Percentiles rank a stretch among this genome's conserved stretches.
Conservation (phyloP, 1,140 invertebrate genomes). For the Heliconius hermathena region DNA sequence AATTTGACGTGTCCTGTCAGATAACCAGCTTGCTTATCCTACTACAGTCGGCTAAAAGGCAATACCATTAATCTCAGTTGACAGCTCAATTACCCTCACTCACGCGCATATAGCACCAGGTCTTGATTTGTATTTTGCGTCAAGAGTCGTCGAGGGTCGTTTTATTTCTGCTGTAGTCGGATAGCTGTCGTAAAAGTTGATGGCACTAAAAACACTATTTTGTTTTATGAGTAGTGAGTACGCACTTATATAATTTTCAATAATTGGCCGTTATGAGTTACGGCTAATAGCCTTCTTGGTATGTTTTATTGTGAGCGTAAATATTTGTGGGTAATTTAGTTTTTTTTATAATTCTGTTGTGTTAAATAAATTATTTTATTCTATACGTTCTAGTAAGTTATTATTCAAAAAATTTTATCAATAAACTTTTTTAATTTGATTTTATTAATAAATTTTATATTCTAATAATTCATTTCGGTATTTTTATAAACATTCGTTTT, state of each 20-base stretch:
- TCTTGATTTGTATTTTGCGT: slow-evolving; percentile 55
- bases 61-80: slow-evolving; percentile 64
- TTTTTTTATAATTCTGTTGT: neutral
- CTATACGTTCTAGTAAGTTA: neutral
- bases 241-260: slow-evolving; percentile 3
- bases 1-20: slow-evolving; percentile 53
- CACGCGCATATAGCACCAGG: slow-evolving; percentile 51
- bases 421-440: too few relatives aligned
- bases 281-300: neutral
- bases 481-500: neutral
- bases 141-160: slow-evolving; percentile 26
- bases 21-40: slow-evolving; percentile 47
- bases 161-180: slow-evolving; percentile 42
- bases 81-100: slow-evolving; percentile 72
- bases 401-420: too few relatives aligned
- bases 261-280: neutral
- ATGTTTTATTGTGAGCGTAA: neutral
- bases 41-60: slow-evolving; percentile 38
- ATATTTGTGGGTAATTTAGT: neutral
- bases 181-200: slow-evolving; percentile 40
- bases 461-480: neutral
- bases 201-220: slow-evolving; percentile 22
- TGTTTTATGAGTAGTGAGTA: slow-evolving; percentile 12
- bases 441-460: too few relatives aligned
- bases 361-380: neutral